Conservation (phyloP, 2,888 invertebrate genomes). For the Dasysyrphus tricinctus region DNA sequence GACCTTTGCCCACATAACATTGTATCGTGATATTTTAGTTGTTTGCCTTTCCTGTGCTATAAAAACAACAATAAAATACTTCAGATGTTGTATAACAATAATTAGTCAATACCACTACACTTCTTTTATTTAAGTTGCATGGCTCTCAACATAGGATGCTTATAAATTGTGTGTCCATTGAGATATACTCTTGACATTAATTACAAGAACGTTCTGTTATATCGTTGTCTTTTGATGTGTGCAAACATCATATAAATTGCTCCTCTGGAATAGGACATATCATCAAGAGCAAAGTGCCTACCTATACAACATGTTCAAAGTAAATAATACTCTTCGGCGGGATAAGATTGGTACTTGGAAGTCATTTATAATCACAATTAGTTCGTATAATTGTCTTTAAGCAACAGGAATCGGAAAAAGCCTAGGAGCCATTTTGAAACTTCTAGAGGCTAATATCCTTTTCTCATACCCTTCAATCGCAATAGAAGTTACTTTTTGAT, state of each 20-base stretch:
- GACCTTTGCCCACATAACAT: neutral
- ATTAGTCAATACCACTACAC: conserved; percentile 18
- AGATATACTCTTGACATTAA: conserved; percentile 21
- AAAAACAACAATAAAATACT: conserved; percentile 21
- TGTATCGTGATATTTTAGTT: neutral
- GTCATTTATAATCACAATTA: conserved; percentile 57
- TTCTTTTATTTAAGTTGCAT: conserved; percentile 9
- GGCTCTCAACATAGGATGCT: neutral
- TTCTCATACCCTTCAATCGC: neutral
- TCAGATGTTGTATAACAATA: conserved; percentile 23
- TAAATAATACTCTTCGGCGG: neutral
- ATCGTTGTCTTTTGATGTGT: conserved; percentile 8
- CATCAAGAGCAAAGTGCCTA: neutral
- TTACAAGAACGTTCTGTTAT: conserved; percentile 10
- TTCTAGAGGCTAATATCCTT: neutral
- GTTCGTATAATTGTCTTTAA: conserved; percentile 45
- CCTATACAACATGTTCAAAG: neutral
- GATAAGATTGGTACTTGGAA: conserved; percentile 18
- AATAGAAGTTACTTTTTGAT: conserved; percentile 9
- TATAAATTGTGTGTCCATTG: conserved; percentile 14
- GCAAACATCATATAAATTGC: conserved; percentile 7
- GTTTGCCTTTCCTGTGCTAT: conserved; percentile 1
- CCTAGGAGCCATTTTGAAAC: conserved; percentile 10
- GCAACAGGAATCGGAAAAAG: neutral
- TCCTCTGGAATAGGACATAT: neutral